Evolutionary conservation across 2,888 invertebrate genomes (phyloP), one percentile per base, ranked within the genome.

Genomic region (Eristalis intricaria): DNA sequence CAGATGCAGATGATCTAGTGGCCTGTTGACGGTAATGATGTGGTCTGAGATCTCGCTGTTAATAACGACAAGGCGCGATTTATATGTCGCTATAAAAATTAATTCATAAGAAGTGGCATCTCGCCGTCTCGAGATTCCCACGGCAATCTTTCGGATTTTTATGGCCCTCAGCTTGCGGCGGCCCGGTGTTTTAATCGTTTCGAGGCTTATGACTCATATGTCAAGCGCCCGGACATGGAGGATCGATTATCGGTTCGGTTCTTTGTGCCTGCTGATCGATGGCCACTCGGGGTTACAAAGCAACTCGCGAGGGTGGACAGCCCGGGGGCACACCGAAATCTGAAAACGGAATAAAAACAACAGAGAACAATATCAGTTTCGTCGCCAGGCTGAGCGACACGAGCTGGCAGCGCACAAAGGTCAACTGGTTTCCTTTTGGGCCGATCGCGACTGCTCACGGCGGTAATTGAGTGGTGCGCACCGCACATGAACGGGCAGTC

Each of bases 401-500:
- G 26, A 74, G 66, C 38, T 60, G 61, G 15, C 32, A 40, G 26
- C 56, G 43, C 43, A 40, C 73, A 86, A 75, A 86, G 86, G 86
- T 86, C 83, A 86, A 75, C 86, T 65, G 70, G 86, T 86, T 86
- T 86, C 78, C 78, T 83, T 75, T 86, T 74, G 22, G 74, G 70
- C 43, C 58, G 35, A 58, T 19, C 11, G 68, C 23, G 32, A 26
- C 35, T 40, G 35, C 11, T 26, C 22, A 77, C 64, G 65, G 56
- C 23, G 40, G 78, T 80, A 80, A 75, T 75, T 56, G 80, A 76
- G 66, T 68, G 38, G n/a, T 69, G 50, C 26, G 68, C 64, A 70
- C 79, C 26, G 68, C 64, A 70, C 79, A 43, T 58, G 43, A 50
- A 50, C 50, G 50, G 50, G 2, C 19, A 50, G 19, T 60, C 50